These are phyloP conservation scores for Pachycephus smyrnensis DNA, from an alignment of 2,888 invertebrate genomes.

Conservation along the genomic window DNA sequence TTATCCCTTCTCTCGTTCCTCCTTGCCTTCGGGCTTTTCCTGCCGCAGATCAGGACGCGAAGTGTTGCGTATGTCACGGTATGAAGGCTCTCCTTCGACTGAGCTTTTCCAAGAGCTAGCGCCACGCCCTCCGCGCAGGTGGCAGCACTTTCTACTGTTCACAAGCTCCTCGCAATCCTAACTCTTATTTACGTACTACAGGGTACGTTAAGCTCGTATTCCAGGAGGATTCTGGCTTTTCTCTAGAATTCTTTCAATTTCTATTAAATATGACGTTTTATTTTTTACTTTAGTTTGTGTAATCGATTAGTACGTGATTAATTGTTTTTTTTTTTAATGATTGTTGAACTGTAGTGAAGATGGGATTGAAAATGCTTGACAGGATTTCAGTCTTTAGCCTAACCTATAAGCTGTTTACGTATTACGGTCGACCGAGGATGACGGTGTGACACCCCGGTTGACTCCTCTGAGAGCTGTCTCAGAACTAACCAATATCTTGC, in stretches of 20 bases:
- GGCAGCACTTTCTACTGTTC: slow-evolving; percentile 37
- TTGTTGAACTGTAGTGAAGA: not conserved
- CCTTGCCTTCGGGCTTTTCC: not conserved
- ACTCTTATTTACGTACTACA: not conserved
- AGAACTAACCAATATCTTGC: not conserved
- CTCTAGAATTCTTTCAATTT: not conserved
- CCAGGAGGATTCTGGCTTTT: not conserved
- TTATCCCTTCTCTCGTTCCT: not conserved
- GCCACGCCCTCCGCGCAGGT: slow-evolving; percentile 61
- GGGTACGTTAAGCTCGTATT: not conserved
- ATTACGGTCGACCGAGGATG: not conserved
- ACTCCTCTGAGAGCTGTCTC: not conserved
- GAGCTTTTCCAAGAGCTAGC: slow-evolving; percentile 49
- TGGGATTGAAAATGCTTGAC: not conserved
- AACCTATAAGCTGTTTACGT: not conserved
- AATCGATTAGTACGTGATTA: not conserved
- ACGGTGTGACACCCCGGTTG: not conserved
- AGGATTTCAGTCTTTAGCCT: not conserved
- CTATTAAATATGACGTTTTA: not conserved
- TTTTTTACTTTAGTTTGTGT: not conserved
- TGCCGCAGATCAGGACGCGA: not conserved
- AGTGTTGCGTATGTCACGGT: slow-evolving; percentile 44
- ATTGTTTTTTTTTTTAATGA: not conserved
- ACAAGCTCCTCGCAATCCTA: slow-evolving; percentile 15
- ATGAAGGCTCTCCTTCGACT: slow-evolving; percentile 54